Evolutionary conservation across 1,140 invertebrate genomes (phyloP), one percentile per base, ranked within the genome.

Genomic region (Archivesica marissinica): DNA sequence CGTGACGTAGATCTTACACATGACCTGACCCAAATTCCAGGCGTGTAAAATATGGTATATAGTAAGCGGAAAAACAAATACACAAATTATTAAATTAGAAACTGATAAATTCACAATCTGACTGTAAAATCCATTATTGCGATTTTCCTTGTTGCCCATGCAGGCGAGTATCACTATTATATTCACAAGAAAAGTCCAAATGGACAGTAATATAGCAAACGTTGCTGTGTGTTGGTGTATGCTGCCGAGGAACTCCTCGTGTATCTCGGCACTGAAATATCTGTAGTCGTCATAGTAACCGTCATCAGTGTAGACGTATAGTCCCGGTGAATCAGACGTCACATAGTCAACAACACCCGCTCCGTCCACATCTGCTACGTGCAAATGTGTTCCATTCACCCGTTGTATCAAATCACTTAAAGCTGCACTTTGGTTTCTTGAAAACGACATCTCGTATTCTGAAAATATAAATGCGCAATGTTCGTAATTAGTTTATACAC

Each of bases 11-110:
- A 83, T 56, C 33, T 54, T 74, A 64, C 80, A 83, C n/a, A 83
- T 9, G 15, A 23, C 1, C 33, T 83, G 20, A 39, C 80, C 80
- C 20, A 83, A 28, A 30, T 74, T 39, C 80, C 80, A 83, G 11
- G 15, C 7, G 2, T 59, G 28, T 20, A 72, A 28, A 30, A 83
- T 74, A 15, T 83, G 41, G 33, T 83, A 75, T 7, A 83, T 44
- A 0, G 80, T 83, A 9, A 83, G 70, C n/a, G 80, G 80, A 20
- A 83, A 25, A 1, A 83, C 56, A 33, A 74, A 83, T n/a, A 74
- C 56, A 28, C 47, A 20, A 39, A 64, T 83, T 0, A 83, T 0
- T 13, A 83, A 11, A 64, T 83, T 83, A 44, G 68, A 44, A 47
- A 83, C 52, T 1, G 33, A 75, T 13, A 83, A 59, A 39, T 83